Percentiles rank a stretch among this genome's conserved stretches.
These are phyloP conservation scores for Chloroceryle inda DNA, from an alignment of 2,797 vertebrate genomes.

Conservation along the genomic window DNA sequence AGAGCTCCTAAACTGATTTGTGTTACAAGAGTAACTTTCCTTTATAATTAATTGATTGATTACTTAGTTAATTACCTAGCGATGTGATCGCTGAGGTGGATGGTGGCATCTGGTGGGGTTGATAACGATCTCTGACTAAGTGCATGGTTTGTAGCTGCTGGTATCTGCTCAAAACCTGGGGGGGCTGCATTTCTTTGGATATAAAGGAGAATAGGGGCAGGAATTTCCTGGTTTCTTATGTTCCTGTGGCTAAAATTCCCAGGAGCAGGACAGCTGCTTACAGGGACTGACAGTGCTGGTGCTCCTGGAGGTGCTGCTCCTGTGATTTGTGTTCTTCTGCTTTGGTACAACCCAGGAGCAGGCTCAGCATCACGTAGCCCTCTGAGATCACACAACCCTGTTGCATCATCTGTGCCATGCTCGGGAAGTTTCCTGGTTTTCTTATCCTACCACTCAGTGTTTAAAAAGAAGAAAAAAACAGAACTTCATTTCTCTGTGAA, in stretches of 20 bases:
- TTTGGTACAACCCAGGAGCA: background rate
- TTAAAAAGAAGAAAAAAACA: background rate
- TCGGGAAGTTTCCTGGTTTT: background rate
- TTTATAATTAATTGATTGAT: conserved; percentile 72
- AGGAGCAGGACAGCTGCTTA: rapidly evolving
- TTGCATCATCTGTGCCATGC: background rate
- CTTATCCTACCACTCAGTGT: background rate
- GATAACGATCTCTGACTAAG: background rate
- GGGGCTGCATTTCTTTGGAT: background rate
- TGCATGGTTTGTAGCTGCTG: background rate
- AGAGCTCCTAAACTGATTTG: conserved; percentile 60
- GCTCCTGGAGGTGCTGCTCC: background rate
- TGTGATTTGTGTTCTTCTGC: background rate
- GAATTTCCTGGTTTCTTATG: background rate
- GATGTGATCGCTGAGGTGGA: background rate
- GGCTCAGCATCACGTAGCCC: rapidly evolving
- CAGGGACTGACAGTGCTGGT: background rate
- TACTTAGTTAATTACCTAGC: conserved; percentile 65
- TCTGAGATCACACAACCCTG: background rate
- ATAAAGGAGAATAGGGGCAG: background rate
- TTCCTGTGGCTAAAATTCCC: background rate
- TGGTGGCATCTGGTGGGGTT: background rate
- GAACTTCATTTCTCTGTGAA: background rate
- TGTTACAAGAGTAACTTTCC: conserved; percentile 54
- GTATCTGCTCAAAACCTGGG: background rate